Evolutionary conservation across 2,888 invertebrate species (phyloP).

Genomic region (Phengaris arion): DNA sequence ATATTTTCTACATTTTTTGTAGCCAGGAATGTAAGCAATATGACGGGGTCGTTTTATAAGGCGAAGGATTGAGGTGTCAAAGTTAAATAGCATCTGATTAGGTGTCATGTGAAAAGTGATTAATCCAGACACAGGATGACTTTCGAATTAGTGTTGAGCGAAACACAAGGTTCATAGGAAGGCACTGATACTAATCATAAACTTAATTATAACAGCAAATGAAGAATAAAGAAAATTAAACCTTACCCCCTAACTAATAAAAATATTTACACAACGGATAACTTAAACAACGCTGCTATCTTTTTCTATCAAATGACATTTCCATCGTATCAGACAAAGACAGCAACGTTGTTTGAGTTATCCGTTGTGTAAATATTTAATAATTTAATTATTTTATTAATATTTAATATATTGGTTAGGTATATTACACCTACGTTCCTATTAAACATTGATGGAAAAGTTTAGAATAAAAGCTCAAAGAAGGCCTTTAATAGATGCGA

Average conservation of each 20-base stretch:
- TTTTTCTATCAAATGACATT: too few species aligned
- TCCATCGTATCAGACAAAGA: too few species aligned
- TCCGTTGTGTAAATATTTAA: too few species aligned
- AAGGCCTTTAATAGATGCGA: not conserved
- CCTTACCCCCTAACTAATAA: too few species aligned
- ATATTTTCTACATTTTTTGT: constrained; percentile 38
- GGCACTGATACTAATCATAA: not conserved
- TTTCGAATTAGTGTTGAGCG: not conserved
- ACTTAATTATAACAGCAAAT: too few species aligned
- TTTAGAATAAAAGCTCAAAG: constrained; percentile 10
- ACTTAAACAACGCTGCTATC: too few species aligned
- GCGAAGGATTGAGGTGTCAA: not conserved
- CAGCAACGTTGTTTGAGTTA: too few species aligned
- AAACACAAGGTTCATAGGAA: not conserved
- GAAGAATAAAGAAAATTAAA: too few species aligned
- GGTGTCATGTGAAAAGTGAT: not conserved
- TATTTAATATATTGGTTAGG: too few species aligned
- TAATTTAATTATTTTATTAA: too few species aligned
- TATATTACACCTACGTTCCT: not conserved
- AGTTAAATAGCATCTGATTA: not conserved
- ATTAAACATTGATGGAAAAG: not conserved
- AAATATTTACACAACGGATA: too few species aligned
- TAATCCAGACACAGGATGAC: not conserved
- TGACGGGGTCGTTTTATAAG: constrained; percentile 23
- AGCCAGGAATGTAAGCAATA: constrained; percentile 30